Conservation (phyloP, 2,888 invertebrate genomes). For the Embidobia sp. region DNA sequence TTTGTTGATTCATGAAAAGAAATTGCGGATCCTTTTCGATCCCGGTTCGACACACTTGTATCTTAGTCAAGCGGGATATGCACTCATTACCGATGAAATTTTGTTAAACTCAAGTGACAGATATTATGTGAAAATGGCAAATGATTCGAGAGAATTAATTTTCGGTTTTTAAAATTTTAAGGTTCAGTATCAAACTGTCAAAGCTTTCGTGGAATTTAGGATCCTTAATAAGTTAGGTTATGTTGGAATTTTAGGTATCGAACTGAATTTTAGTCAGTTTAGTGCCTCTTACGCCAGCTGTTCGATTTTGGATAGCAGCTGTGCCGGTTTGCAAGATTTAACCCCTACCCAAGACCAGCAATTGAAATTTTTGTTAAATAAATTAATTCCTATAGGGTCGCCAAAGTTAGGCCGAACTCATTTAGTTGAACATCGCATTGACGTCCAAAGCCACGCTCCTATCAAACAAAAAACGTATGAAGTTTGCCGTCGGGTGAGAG, state of each 20-base stretch:
- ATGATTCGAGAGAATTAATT: background rate
- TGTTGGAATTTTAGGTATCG: slow-evolving; percentile 9
- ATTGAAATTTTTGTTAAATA: background rate
- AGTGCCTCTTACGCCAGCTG: too few species aligned
- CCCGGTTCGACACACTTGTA: slow-evolving; percentile 4
- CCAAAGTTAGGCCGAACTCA: background rate
- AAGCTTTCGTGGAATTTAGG: background rate
- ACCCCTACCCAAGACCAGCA: background rate
- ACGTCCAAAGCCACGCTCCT: background rate
- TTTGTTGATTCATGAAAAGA: background rate
- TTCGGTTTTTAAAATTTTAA: background rate
- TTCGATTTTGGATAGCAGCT: background rate
- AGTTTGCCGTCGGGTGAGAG: background rate
- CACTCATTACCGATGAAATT: background rate
- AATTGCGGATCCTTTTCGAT: slow-evolving; percentile 1
- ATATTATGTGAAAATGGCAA: slow-evolving; percentile 4
- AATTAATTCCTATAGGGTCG: background rate
- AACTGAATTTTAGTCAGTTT: background rate
- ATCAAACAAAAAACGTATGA: slow-evolving; percentile 9
- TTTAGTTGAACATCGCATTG: slow-evolving; percentile 4
- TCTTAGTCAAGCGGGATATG: background rate
- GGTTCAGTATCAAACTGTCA: background rate
- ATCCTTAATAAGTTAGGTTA: slow-evolving; percentile 5
- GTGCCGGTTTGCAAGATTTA: background rate
- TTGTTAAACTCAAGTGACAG: background rate